A percentile compares a stretch with the other conserved stretches of the same genome.
Conservation (phyloP, 37 sponge, comb jelly and placozoan genomes). For the Theonella swinhoei region DNA sequence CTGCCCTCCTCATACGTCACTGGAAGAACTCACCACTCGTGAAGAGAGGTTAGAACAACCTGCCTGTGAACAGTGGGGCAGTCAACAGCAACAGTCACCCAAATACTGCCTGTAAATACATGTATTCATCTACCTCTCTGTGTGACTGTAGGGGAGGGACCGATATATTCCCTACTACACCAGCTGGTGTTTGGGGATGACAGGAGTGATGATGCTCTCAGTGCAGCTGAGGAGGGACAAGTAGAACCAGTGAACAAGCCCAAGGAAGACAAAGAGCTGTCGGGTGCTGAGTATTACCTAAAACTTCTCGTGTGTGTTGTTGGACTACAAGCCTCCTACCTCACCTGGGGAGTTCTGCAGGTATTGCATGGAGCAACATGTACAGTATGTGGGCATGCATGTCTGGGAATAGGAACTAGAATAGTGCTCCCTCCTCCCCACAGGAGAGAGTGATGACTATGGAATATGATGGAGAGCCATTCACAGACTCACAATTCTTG, state of each 20-base stretch:
- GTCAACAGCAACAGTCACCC: not conserved
- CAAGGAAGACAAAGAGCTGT: not conserved
- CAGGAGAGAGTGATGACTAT: slow-evolving; percentile 95
- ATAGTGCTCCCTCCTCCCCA: too few relatives aligned
- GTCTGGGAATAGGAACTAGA: too few relatives aligned
- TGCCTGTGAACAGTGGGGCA: not conserved
- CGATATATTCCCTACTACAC: slow-evolving; percentile 47
- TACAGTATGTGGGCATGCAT: too few relatives aligned
- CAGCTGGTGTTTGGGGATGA: slow-evolving; percentile 50
- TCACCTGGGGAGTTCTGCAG: slow-evolving; percentile 97
- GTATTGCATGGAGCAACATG: too few relatives aligned
- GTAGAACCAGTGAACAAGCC: not conserved
- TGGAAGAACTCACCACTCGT: slow-evolving; percentile 65
- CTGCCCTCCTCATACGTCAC: slow-evolving; percentile 67
- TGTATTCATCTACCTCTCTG: not conserved
- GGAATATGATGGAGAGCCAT: slow-evolving; percentile 83
- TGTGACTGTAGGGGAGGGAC: slow-evolving; percentile 62
- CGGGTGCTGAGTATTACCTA: not conserved
- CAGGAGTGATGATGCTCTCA: slow-evolving; percentile 13
- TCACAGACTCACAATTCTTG: slow-evolving; percentile 94
- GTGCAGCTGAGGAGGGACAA: slow-evolving; percentile 11
- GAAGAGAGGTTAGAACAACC: slow-evolving; percentile 53
- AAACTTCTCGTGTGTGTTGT: slow-evolving; percentile 62
- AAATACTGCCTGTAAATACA: not conserved
- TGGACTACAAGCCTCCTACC: slow-evolving; percentile 88